phyloP scores from a whole-genome alignment of 2,888 invertebrate genomes.

The Dryadula phaetusa region DNA sequence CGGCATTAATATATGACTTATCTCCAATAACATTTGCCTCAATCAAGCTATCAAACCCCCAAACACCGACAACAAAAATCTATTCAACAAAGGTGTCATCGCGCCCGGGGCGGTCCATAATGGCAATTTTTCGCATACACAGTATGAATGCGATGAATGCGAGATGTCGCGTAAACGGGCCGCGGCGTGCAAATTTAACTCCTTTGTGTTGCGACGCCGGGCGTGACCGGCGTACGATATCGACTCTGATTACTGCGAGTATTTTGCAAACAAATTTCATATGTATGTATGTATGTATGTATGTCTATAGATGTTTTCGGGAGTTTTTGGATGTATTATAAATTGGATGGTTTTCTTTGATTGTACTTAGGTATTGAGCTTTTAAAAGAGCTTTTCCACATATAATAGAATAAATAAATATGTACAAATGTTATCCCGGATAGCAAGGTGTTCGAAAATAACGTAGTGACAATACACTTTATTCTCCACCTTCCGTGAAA shows the following conservation, averaged over 20 bases:
- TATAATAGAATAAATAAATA: too few species aligned
- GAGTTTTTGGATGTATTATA: neutral
- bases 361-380: neutral
- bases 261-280: conserved; percentile 33
- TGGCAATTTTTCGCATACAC: conserved; percentile 81
- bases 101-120: conserved; percentile 66
- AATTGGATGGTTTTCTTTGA: neutral
- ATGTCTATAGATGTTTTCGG: neutral
- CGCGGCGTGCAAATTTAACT: conserved; percentile 82
- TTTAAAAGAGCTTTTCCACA: too few species aligned
- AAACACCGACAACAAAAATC: conserved; percentile 42
- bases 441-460: too few species aligned
- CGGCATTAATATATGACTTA: too few species aligned
- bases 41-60: conserved; percentile 28
- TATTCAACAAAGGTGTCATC: conserved; percentile 58
- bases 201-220: conserved; percentile 73
- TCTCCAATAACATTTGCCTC: neutral
- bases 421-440: too few species aligned
- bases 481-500: too few species aligned
- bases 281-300: conserved; percentile 8
- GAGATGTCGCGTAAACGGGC: conserved; percentile 79
- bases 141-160: conserved; percentile 75
- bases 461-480: too few species aligned
- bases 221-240: conserved; percentile 73
- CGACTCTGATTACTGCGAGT: conserved; percentile 44